Evolutionary conservation across 2,113 vertebrate species (phyloP).

Genomic region (Chloropsis hardwickii): DNA sequence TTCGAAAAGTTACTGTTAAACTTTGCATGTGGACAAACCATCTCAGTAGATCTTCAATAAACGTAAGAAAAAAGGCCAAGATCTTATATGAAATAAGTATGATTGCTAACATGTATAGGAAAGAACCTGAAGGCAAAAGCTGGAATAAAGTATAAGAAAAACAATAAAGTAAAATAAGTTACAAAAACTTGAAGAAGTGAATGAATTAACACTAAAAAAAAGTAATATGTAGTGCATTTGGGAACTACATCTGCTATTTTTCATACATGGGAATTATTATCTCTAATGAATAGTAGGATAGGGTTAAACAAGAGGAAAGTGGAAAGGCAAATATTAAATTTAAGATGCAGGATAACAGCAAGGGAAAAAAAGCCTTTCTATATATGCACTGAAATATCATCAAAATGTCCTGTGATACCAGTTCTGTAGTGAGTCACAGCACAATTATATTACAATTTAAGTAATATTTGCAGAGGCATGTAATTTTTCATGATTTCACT

Average conservation of each 20-base stretch:
- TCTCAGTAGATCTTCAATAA: neutral
- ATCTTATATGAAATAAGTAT: neutral
- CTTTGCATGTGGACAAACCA: neutral
- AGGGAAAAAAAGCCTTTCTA: neutral
- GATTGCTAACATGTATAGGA: neutral
- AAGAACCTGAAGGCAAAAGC: neutral
- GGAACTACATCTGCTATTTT: neutral
- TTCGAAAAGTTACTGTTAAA: neutral
- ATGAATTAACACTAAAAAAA: neutral
- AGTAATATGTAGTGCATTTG: fast-evolving
- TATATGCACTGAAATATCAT: neutral
- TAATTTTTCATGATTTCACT: neutral
- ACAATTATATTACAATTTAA: neutral
- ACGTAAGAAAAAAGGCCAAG: neutral
- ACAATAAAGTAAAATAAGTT: neutral
- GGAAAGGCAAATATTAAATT: neutral
- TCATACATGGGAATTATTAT: neutral
- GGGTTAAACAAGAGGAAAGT: neutral
- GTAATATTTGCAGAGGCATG: neutral
- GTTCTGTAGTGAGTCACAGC: neutral
- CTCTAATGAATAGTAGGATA: neutral
- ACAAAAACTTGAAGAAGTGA: neutral
- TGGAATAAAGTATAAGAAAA: neutral
- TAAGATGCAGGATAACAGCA: neutral
- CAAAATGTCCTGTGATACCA: neutral